phyloP scores from a whole-genome alignment of 2,113 vertebrate genomes.

The Pyrgilauda ruficollis region DNA sequence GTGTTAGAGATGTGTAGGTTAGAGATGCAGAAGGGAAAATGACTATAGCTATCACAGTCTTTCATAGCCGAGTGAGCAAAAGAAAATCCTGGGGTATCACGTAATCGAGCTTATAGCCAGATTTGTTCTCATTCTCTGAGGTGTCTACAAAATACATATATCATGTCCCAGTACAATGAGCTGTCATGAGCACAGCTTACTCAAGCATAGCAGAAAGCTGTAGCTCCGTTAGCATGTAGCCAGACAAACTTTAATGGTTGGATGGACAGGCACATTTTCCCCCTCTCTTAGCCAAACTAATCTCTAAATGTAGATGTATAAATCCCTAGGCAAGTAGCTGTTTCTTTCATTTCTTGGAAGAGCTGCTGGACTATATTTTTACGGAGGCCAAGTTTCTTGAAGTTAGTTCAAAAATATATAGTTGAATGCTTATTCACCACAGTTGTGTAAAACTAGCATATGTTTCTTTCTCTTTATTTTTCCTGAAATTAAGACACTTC shows the following conservation, averaged over 20 bases:
- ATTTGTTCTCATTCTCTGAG: background rate
- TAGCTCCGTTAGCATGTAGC: background rate
- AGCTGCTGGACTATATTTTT: background rate
- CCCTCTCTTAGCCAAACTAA: background rate
- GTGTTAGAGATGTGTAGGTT: background rate
- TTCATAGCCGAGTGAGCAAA: background rate
- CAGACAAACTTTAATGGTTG: background rate
- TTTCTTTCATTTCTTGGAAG: background rate
- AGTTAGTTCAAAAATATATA: background rate
- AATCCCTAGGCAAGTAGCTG: background rate
- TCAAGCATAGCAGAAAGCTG: background rate
- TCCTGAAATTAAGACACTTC: background rate
- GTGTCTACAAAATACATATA: background rate
- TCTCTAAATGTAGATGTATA: background rate
- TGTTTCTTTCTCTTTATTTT: background rate
- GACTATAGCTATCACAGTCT: background rate
- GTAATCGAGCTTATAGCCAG: background rate
- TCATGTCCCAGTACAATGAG: background rate
- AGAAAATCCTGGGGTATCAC: background rate
- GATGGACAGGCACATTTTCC: background rate
- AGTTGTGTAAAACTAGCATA: background rate
- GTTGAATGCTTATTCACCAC: background rate
- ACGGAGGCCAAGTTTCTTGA: background rate
- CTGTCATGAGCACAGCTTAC: background rate
- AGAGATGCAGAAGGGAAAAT: background rate